Conservation (phyloP, 35 echinoderm and acorn worm species). For the Ophiothrix spiculata region DNA sequence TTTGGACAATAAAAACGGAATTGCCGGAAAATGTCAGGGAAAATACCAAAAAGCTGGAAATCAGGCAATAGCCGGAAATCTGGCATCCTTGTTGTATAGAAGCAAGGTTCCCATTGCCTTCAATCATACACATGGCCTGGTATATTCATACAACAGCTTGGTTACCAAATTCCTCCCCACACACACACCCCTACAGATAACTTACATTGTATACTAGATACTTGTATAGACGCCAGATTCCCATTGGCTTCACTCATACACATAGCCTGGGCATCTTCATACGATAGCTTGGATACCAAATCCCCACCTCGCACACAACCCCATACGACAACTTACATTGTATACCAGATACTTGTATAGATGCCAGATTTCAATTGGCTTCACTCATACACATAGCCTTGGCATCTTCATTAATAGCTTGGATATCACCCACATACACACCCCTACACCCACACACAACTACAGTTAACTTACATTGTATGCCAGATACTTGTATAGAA, state of each 20-base stretch:
- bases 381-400: background rate
- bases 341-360: background rate
- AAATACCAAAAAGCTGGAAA: too few relatives aligned
- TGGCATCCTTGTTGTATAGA: too few relatives aligned
- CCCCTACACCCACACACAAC: background rate
- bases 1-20: too few relatives aligned
- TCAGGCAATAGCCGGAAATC: too few relatives aligned
- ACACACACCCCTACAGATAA: background rate
- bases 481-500: background rate
- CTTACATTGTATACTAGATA: background rate
- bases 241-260: background rate
- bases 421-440: background rate
- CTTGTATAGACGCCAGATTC: background rate
- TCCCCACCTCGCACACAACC: too few relatives aligned
- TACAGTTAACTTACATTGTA: background rate
- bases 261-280: background rate
- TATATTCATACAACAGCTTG: background rate
- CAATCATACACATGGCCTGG: background rate
- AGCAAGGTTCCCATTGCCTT: background rate
- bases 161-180: background rate
- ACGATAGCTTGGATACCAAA: background rate
- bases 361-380: background rate
- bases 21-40: too few relatives aligned
- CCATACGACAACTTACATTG: background rate
- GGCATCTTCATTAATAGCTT: background rate